phyloP scores from a whole-genome alignment of 2,888 invertebrate species.

The Eustalomyia histrio region DNA sequence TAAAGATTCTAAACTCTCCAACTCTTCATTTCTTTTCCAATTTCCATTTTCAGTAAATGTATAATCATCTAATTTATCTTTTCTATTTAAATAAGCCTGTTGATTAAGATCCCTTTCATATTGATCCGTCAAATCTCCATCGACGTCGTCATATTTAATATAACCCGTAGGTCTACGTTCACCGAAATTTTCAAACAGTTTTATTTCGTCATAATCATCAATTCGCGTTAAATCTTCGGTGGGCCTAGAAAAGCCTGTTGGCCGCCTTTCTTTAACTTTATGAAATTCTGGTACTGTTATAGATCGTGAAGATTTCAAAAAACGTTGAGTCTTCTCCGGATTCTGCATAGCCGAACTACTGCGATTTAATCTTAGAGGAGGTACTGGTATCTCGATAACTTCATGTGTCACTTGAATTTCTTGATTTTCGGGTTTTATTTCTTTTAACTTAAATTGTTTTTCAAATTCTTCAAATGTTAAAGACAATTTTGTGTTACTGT shows the following conservation, averaged over 20 bases:
- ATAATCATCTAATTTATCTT: neutral
- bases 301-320: slow-evolving; percentile 38
- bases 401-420: neutral
- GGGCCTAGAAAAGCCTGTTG: slow-evolving; percentile 48
- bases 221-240: slow-evolving; percentile 49
- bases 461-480: slow-evolving; percentile 68
- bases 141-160: slow-evolving; percentile 73
- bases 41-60: neutral
- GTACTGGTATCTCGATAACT: slow-evolving; percentile 20
- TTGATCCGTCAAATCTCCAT: slow-evolving; percentile 58
- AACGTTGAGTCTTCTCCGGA: slow-evolving; percentile 34
- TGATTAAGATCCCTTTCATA: slow-evolving; percentile 36
- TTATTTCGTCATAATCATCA: slow-evolving; percentile 44
- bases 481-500: slow-evolving; percentile 61
- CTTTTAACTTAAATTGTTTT: slow-evolving; percentile 48
- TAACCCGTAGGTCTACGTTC: slow-evolving; percentile 69
- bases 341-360: slow-evolving; percentile 43
- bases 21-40: neutral
- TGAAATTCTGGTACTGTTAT: slow-evolving; percentile 47
- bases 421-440: slow-evolving; percentile 8
- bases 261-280: slow-evolving; percentile 50
- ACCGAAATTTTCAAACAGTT: slow-evolving; percentile 56
- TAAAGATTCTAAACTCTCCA: slow-evolving; percentile 63
- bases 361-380: slow-evolving; percentile 62
- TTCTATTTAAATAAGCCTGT: neutral